These are phyloP conservation scores for Apodemus sylvaticus DNA, from an alignment of 2,113 vertebrate genomes.

Conservation along the genomic window DNA sequence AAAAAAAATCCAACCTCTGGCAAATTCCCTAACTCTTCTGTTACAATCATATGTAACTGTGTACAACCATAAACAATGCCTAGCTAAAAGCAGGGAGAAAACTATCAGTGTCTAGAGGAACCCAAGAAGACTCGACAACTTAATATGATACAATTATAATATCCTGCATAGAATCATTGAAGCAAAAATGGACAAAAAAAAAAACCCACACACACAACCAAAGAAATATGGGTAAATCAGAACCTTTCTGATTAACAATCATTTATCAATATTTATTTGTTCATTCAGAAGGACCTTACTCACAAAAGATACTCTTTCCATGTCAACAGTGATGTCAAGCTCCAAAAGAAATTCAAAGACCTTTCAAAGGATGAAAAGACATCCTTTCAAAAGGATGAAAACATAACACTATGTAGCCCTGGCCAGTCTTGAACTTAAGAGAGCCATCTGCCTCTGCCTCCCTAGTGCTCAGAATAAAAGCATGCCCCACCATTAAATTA, in stretches of 20 bases:
- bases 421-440: background rate
- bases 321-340: background rate
- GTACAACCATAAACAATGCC: background rate
- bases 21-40: background rate
- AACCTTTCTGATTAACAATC: constrained; percentile 16
- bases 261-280: background rate
- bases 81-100: background rate
- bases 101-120: constrained; percentile 21
- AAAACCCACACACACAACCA: too few species aligned
- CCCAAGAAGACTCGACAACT: background rate
- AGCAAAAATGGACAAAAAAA: constrained; percentile 36
- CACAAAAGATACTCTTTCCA: background rate
- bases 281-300: constrained; percentile 28
- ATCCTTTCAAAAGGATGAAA: background rate
- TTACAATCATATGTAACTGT: background rate
- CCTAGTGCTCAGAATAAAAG: background rate
- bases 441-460: background rate
- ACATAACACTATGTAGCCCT: background rate
- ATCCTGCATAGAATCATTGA: background rate
- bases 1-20: background rate
- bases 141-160: background rate
- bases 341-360: constrained; percentile 17
- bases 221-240: background rate
- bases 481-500: background rate
- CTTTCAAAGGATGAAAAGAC: background rate